These are phyloP conservation scores for Aphodius granarius DNA, from an alignment of 2,888 invertebrate species.

Conservation along the genomic window DNA sequence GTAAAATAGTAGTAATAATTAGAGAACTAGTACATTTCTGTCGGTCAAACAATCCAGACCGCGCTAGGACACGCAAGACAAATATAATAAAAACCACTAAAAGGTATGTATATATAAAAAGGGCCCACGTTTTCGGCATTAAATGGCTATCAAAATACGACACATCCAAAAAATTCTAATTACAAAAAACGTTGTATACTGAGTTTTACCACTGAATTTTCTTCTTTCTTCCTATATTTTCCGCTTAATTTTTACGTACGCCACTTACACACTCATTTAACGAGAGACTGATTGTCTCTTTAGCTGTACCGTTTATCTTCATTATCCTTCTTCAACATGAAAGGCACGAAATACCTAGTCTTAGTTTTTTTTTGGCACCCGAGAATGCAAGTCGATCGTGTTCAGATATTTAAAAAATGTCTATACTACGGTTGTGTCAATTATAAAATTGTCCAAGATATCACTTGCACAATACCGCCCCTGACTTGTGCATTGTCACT, in stretches of 20 bases:
- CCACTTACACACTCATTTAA: not conserved
- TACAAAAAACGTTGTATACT: constrained; percentile 46
- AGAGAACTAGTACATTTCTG: constrained; percentile 45
- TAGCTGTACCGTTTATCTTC: constrained; percentile 17
- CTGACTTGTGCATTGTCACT: constrained; percentile 47
- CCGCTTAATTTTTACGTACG: not conserved
- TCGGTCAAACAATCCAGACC: constrained; percentile 55
- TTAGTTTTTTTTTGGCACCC: constrained; percentile 55
- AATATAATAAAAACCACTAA: constrained; percentile 39
- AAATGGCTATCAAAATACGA: constrained; percentile 52
- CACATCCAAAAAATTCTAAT: constrained; percentile 48
- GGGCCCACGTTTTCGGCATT: constrained; percentile 40
- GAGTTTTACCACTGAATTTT: not conserved
- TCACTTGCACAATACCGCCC: constrained; percentile 48
- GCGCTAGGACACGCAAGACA: constrained; percentile 53
- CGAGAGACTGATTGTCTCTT: constrained; percentile 25
- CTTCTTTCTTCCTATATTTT: not conserved
- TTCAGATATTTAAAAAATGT: constrained; percentile 23
- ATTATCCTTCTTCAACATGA: constrained; percentile 6
- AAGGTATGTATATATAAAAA: constrained; percentile 33
- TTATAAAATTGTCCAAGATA: constrained; percentile 46
- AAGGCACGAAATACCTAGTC: constrained; percentile 53
- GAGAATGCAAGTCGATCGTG: constrained; percentile 47
- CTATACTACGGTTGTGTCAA: constrained; percentile 21
- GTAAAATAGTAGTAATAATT: constrained; percentile 32